Base-by-base conservation (phyloP, 2,888 invertebrate species). In the Ochlodes sylvanus region DNA sequence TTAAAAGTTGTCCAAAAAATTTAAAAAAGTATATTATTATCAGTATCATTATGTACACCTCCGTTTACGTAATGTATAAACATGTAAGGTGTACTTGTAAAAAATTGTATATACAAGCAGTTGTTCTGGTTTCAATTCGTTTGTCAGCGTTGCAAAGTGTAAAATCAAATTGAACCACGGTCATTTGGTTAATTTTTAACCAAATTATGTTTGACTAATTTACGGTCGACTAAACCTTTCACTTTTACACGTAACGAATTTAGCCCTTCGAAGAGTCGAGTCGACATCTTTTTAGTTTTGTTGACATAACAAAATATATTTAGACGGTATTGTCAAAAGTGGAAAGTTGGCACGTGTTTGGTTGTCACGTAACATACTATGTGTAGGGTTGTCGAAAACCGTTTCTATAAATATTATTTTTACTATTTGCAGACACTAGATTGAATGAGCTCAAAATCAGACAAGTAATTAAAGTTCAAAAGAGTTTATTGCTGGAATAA, bases 181-280 rank as follows among this genome's bases (percentile, higher is more conserved):
- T n/a, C 19, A 50, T 50, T 65, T 17, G 57, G 34, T 21, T 52
- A 21, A 41, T 66, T 54, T 66, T 66, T 12, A 19, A 7, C 42
- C 21, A 17, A 32, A 61, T 55, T 42, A 44, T 66, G 69, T 71
- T 75, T 70, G 72, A 70, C 70, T 73, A 71, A 67, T 70, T 70
- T 68, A 71, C 64, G 19, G 42, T 60, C 63, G 55, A 68, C 69
- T 69, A 66, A 41, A 70, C 73, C 75, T 76, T 77, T 77, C 77
- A 76, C 77, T 77, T 75, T 76, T 71, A 71, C 64, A 69, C 72
- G 71, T 74, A 73, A 72, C 69, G 57, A 63, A 63, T 72, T 71
- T 63, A 66, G 70, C 70, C 77, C 77, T 77, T 72, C 72, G 70
- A 66, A 63, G 38, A 55, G 61, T 52, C 27, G n/a, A n/a, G n/a